Evolutionary conservation across 2,113 vertebrate species (phyloP).

Genomic region (Eulemur rufifrons): DNA sequence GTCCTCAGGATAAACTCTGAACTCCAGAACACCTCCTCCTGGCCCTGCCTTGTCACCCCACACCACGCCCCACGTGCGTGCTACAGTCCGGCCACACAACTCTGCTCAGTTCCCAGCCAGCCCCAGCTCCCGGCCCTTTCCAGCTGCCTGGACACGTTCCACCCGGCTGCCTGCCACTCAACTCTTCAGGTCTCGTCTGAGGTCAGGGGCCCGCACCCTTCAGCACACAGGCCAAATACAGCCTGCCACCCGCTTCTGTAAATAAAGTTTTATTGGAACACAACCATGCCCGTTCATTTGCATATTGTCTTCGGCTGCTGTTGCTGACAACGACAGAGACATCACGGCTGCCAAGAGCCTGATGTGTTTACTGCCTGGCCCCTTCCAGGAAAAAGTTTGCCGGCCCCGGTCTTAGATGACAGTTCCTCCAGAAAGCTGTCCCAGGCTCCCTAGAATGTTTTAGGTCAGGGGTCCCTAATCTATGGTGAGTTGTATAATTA

Average conservation of each 20-base stretch:
- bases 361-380: neutral
- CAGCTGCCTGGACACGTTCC: fast-evolving
- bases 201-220: neutral
- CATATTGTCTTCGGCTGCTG: neutral
- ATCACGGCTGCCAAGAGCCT: fast-evolving
- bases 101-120: no score
- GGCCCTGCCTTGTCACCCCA: neutral
- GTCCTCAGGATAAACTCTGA: neutral
- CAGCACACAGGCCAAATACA: neutral
- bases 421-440: neutral
- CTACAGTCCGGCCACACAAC: no score
- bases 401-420: neutral
- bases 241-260: neutral
- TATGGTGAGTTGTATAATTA: no score
- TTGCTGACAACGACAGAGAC: neutral
- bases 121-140: neutral
- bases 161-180: neutral
- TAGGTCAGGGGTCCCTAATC: no score
- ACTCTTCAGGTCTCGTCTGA: neutral
- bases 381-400: neutral
- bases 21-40: neutral
- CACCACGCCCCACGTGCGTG: no score
- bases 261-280: slow-evolving; percentile 48
- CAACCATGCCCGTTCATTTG: neutral
- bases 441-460: neutral